A percentile compares a stretch with the other conserved stretches of the same genome.
phyloP scores from a whole-genome alignment of 2,113 vertebrate species.

The Empidonax alnorum region DNA sequence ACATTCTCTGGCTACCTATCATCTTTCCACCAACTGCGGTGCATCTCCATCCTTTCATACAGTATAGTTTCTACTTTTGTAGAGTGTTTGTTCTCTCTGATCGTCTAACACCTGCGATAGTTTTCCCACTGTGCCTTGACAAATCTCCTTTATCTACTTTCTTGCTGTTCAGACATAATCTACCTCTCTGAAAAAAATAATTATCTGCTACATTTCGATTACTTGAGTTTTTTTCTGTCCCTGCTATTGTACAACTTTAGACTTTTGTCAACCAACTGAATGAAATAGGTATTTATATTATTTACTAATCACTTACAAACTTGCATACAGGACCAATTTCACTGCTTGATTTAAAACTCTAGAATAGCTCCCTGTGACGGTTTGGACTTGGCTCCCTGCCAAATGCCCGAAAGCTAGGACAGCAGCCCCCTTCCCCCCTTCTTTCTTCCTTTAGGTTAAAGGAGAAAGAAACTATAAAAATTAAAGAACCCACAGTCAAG shows the following conservation, averaged over 20 bases:
- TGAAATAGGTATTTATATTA: neutral
- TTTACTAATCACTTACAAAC: slow-evolving; percentile 1
- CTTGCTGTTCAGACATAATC: neutral
- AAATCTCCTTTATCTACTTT: neutral
- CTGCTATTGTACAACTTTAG: neutral
- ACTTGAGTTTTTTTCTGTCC: neutral
- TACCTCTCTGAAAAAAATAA: neutral
- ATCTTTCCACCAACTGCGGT: neutral
- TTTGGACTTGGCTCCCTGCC: too few relatives aligned
- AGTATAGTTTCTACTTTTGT: neutral
- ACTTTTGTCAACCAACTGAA: neutral
- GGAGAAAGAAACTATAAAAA: too few relatives aligned
- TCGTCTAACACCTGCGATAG: neutral
- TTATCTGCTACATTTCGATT: neutral
- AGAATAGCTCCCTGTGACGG: neutral
- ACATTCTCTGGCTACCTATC: neutral
- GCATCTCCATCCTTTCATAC: neutral
- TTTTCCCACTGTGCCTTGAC: neutral
- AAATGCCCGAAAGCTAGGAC: too few relatives aligned
- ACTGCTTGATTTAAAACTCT: neutral
- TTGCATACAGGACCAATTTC: neutral
- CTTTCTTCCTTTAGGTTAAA: too few relatives aligned
- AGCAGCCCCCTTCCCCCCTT: too few relatives aligned
- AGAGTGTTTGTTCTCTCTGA: neutral
- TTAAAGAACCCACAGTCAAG: too few relatives aligned